Conservation (phyloP, 2,888 invertebrate genomes). For the Campoplex capitator region DNA sequence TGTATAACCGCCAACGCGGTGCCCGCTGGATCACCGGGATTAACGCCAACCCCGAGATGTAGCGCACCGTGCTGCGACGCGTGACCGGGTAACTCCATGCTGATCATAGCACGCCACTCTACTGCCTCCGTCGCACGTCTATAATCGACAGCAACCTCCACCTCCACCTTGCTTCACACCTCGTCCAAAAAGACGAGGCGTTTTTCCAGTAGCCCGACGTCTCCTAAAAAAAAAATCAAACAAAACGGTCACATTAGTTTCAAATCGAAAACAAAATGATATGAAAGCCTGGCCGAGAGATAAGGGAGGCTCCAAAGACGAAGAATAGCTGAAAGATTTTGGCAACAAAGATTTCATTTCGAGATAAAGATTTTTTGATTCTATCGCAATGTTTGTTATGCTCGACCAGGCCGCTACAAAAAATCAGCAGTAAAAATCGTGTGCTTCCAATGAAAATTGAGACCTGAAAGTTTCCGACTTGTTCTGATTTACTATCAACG, state of each 20-base stretch:
- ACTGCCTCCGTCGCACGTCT: constrained; percentile 77
- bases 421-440: background rate
- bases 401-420: background rate
- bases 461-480: constrained; percentile 19
- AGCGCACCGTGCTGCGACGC: constrained; percentile 82
- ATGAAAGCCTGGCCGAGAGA: background rate
- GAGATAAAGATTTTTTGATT: background rate
- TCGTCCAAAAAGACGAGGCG: constrained; percentile 78
- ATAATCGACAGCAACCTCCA: constrained; percentile 73
- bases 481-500: constrained; percentile 37
- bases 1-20: constrained; percentile 80
- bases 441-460: constrained; percentile 20
- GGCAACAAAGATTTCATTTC: background rate
- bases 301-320: background rate
- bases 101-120: constrained; percentile 83
- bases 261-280: background rate
- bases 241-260: background rate
- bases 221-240: constrained; percentile 35
- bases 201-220: constrained; percentile 68
- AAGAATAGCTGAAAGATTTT: background rate
- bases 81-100: constrained; percentile 83
- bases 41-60: constrained; percentile 81
- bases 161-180: constrained; percentile 77
- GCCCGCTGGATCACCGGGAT: constrained; percentile 81
- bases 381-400: background rate